Evolutionary conservation across 1,140 invertebrate species (phyloP).

Genomic region (Mactra quadrangularis): DNA sequence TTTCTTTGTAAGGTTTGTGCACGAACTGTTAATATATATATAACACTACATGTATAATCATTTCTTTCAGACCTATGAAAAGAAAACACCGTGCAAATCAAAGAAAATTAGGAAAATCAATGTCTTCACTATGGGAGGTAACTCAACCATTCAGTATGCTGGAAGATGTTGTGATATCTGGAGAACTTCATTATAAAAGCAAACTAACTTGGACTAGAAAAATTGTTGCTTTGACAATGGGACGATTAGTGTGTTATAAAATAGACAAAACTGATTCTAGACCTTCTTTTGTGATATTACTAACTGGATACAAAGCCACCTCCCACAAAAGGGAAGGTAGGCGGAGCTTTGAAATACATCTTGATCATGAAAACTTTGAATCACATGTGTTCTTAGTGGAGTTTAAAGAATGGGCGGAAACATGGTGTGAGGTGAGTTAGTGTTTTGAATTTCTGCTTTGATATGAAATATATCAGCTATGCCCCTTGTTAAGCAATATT

Average conservation of each 20-base stretch:
- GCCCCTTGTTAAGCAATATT: too few relatives aligned
- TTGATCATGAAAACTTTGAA: conserved; percentile 69
- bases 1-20: too few relatives aligned
- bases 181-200: conserved; percentile 68
- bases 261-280: conserved; percentile 65
- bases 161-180: conserved; percentile 67
- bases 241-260: conserved; percentile 71
- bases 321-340: conserved; percentile 64
- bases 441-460: too few relatives aligned
- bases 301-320: conserved; percentile 67
- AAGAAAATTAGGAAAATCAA: conserved; percentile 36
- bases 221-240: conserved; percentile 68
- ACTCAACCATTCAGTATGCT: conserved; percentile 67
- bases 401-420: conserved; percentile 73
- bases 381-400: conserved; percentile 70
- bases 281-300: conserved; percentile 66
- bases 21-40: too few relatives aligned
- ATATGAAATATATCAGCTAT: too few relatives aligned
- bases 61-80: conserved; percentile 37
- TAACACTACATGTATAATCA: too few relatives aligned
- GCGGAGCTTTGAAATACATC: conserved; percentile 70
- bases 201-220: conserved; percentile 73
- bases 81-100: conserved; percentile 31
- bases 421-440: conserved; percentile 70
- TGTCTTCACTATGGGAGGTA: conserved; percentile 68